Percentiles rank a stretch among this genome's conserved stretches.
phyloP scores from a whole-genome alignment of 2,113 vertebrate genomes.

The Bungarus multicinctus region DNA sequence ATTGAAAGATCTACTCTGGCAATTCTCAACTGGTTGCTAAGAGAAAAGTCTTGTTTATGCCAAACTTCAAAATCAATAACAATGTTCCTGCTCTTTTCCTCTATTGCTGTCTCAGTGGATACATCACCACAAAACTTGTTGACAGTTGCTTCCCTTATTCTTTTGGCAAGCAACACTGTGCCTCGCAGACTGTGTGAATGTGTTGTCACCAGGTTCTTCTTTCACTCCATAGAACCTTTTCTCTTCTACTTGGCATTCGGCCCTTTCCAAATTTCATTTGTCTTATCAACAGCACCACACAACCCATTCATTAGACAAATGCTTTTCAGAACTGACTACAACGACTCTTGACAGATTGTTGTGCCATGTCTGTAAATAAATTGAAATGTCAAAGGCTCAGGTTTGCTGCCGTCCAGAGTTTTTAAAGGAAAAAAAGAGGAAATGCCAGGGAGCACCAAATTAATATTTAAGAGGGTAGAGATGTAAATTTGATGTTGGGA shows the following conservation, averaged over 20 bases:
- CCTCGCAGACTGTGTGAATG: neutral
- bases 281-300: slow-evolving; percentile 17
- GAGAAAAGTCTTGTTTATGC: neutral
- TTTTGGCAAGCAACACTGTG: neutral
- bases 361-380: slow-evolving; percentile 32
- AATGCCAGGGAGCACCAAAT: slow-evolving; percentile 12
- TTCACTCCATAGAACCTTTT: neutral
- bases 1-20: neutral
- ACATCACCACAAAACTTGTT: neutral
- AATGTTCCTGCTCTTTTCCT: neutral
- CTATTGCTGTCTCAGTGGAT: neutral
- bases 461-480: slow-evolving; percentile 29
- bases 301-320: slow-evolving; percentile 20
- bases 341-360: slow-evolving; percentile 6
- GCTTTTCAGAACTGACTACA: neutral
- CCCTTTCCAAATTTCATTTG: slow-evolving; percentile 13
- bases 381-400: slow-evolving; percentile 19
- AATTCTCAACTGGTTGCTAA: neutral
- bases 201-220: neutral
- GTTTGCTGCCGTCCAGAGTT: neutral
- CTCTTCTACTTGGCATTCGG: neutral
- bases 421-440: neutral
- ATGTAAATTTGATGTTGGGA: slow-evolving; percentile 27
- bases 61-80: slow-evolving; percentile 13
- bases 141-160: slow-evolving; percentile 1